A percentile compares a stretch with the other conserved stretches of the same genome.
Conservation (phyloP, 2,113 vertebrate genomes). For the Calypte anna region DNA sequence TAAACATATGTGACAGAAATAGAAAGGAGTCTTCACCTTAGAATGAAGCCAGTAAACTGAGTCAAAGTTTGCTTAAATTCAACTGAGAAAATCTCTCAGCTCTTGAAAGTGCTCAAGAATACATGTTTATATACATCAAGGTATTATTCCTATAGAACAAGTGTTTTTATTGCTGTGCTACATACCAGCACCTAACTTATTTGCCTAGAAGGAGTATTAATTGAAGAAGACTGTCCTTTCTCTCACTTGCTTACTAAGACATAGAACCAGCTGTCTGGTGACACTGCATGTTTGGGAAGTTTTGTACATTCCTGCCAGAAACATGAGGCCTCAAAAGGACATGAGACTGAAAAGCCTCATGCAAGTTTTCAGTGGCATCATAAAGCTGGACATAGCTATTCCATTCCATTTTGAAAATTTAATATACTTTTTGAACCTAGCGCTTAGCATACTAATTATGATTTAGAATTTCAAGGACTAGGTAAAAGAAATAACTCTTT, state of each 20-base stretch:
- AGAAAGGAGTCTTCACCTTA: neutral
- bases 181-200: neutral
- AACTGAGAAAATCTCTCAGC: neutral
- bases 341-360: neutral
- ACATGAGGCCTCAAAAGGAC: neutral
- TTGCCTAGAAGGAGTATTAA: neutral
- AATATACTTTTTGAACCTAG: neutral
- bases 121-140: neutral
- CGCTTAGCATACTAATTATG: neutral
- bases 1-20: neutral
- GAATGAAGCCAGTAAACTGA: neutral
- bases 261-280: neutral
- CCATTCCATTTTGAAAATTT: neutral
- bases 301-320: neutral
- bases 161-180: neutral
- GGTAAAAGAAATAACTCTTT: neutral
- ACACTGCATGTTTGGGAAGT: neutral
- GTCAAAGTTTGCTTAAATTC: neutral
- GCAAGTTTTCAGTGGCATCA: neutral
- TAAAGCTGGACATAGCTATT: neutral
- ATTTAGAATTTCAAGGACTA: neutral
- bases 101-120: neutral
- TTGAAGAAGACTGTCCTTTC: neutral
- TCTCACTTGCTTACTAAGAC: neutral
- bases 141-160: neutral